Base-by-base conservation (phyloP, 2,888 invertebrate species). In the Cephus pygmeus region DNA sequence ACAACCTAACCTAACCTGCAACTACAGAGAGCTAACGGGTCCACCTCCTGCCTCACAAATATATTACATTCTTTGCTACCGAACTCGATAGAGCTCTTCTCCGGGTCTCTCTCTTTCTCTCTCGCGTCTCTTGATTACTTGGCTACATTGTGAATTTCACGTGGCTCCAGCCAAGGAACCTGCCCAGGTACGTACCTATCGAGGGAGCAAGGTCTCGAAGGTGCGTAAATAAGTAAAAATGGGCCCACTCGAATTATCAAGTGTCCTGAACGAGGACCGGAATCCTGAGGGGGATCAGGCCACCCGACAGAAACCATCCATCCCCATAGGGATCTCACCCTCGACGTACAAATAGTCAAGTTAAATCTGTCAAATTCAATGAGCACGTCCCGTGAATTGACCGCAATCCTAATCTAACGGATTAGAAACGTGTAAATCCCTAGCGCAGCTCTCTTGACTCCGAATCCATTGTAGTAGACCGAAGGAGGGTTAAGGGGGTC, bases 361-460 rank as follows among this genome's bases (percentile, higher is more conserved):
- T 56, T 56, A 56, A 71, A 71, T 31, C 71, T 71, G 71, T 71
- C 71, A 33, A 71, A 71, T 34, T 34, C 71, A 34, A 71, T 71
- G 31, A 71, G 71, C 71, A 12, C 12, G 34, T 31, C 31, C 56
- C 9, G 23, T 23, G 56, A 56, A 56, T 56, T 23, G 56, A 56
- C 56, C 56, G 71, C 71, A 31, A 34, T 71, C 71, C 71, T 71
- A 31, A 34, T 33, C 83, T 85, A 83, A 77, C 78, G 84, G 84
- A 86, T 85, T 85, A 85, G 79, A 81, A 78, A 71, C 79, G 81
- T 75, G 56, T 75, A 78, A 82, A 81, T 84, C 81, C 81, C 77
- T 77, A 79, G 71, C 76, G 80, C 85, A 85, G 86, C 85, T 86
- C 87, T 87, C 88, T 90, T 89, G 89, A 89, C 89, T 89, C 88